Base-by-base conservation (phyloP, 2,888 invertebrate species). In the Watsonalla binaria region DNA sequence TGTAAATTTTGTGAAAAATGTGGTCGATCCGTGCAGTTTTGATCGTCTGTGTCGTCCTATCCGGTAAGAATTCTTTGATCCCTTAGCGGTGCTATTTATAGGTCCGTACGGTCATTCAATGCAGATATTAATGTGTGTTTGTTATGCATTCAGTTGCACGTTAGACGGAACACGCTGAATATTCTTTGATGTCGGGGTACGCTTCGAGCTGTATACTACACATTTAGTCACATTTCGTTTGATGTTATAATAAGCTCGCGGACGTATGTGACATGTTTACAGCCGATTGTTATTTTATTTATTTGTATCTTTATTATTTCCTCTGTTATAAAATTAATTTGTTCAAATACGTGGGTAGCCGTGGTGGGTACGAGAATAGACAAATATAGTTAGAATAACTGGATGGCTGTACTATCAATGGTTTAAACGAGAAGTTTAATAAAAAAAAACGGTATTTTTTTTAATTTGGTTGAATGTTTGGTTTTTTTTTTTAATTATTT, bases 51-150 rank as follows among this genome's bases (percentile, higher is more conserved):
- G 73, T 90, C 64, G 65, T 88, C 66, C 72, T 87, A 74, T 81
- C 81, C 78, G 89, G 89, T 89, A 81, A 88, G 90, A 82, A 84
- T 86, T 83, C 78, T 82, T 77, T 76, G 68, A 49, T 76, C 74
- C 78, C 79, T 82, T 76, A 69, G 70, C 63, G 61, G 65, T 61
- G 74, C 85, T 86, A 86, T 86, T 86, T 86, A 72, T 86, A 86
- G 80, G 74, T 74, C 70, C 69, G 76, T 82, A 83, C 79, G 80
- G 82, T 81, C 82, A 80, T 81, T 80, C 76, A 70, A 73, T 76
- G 80, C 78, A 80, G 76, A 77, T 82, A 84, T 84, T 81, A 81
- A 79, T 82, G 82, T 76, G 72, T 77, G 79, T 82, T 79, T 74
- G 77, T 81, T 70, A 66, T 42, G 42, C 42, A 66, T 62, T 48